Conservation (phyloP, 1,140 invertebrate species). For the Globodera rostochiensis region DNA sequence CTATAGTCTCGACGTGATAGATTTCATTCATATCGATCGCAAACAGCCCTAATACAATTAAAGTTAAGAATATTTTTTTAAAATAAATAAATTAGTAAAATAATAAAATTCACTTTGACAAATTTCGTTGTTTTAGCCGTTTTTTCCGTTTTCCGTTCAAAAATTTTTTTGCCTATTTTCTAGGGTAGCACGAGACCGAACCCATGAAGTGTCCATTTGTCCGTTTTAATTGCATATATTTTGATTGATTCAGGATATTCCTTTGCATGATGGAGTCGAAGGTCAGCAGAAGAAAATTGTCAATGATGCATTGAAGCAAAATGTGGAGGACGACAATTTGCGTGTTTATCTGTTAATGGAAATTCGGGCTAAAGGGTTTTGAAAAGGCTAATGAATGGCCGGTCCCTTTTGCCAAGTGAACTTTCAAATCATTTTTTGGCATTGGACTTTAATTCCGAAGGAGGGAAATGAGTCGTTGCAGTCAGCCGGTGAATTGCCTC, state of each 20-base stretch:
- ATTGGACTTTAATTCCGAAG: too few species aligned
- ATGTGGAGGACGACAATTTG: slow-evolving; percentile 24
- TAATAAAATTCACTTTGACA: too few species aligned
- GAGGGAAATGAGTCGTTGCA: neutral
- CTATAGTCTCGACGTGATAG: too few species aligned
- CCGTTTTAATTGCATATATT: neutral
- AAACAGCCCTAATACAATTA: too few species aligned
- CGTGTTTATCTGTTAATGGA: slow-evolving; percentile 23
- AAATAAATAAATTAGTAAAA: too few species aligned
- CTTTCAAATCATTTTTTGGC: neutral
- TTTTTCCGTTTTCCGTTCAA: too few species aligned
- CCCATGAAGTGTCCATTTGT: too few species aligned
- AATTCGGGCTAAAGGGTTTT: slow-evolving; percentile 25
- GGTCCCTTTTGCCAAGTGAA: neutral
- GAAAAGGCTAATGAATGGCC: neutral
- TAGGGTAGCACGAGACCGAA: too few species aligned
- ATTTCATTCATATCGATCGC: too few species aligned
- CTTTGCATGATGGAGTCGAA: slow-evolving; percentile 9
- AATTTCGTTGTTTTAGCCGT: too few species aligned
- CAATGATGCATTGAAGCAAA: slow-evolving; percentile 6
- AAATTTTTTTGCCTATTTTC: too few species aligned
- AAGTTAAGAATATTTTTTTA: too few species aligned
- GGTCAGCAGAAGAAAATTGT: slow-evolving; percentile 20
- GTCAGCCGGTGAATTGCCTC: neutral
- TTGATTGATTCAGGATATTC: slow-evolving; percentile 2